Percentiles rank a stretch among this genome's conserved stretches.
Conservation (phyloP, 2,797 vertebrate species). For the Vipera ursinii region DNA sequence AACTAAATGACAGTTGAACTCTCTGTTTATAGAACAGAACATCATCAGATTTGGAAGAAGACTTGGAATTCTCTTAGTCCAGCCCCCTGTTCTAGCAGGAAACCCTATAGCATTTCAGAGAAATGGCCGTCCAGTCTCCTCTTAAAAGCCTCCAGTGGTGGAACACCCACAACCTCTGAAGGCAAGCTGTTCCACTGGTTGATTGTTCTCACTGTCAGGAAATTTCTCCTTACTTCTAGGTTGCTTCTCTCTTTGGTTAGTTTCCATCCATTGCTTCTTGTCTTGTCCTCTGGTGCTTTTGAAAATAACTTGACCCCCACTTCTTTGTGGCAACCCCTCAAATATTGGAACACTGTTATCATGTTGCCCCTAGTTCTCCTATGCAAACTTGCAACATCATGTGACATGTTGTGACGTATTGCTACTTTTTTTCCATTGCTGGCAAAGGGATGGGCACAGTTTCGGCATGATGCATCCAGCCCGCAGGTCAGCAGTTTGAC, state of each 20-base stretch:
- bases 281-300: not conserved
- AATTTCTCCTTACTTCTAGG: not conserved
- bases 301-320: not conserved
- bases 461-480: no score
- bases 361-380: not conserved
- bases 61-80: no score
- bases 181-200: not conserved
- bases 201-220: not conserved
- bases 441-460: no score
- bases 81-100: not conserved
- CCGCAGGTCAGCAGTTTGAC: no score
- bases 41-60: not conserved
- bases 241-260: not conserved
- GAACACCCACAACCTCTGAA: not conserved
- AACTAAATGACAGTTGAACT: not conserved
- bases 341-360: not conserved
- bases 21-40: not conserved
- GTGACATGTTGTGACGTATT: no score
- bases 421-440: no score
- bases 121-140: not conserved
- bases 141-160: not conserved
- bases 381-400: no score
- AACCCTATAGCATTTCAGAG: not conserved
- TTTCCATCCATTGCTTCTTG: not conserved
- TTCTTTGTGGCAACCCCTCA: not conserved